A percentile compares a stretch with the other conserved stretches of the same genome.
phyloP scores from a whole-genome alignment of 2,113 vertebrate species.

The Todiramphus saurophagus region DNA sequence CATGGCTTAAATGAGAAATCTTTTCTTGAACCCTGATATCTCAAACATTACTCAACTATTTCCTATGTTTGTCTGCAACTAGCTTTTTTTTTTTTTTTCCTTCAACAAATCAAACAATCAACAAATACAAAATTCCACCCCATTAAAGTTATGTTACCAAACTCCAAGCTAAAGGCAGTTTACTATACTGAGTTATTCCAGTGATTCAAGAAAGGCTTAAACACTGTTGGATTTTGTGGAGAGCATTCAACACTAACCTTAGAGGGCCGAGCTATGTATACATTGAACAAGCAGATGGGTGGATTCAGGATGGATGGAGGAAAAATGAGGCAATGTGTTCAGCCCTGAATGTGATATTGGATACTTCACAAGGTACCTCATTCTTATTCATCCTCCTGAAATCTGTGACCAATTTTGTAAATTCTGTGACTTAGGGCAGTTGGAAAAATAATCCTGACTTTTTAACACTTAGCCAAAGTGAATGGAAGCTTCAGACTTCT shows the following conservation, averaged over 20 bases:
- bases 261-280: background rate
- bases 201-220: background rate
- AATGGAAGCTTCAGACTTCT: background rate
- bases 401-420: background rate
- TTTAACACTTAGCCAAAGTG: background rate
- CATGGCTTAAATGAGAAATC: too few relatives aligned
- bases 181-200: background rate
- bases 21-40: too few relatives aligned
- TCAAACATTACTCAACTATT: too few relatives aligned
- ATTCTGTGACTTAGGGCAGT: background rate
- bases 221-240: background rate
- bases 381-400: background rate
- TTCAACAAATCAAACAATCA: background rate
- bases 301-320: background rate
- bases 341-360: background rate
- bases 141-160: background rate
- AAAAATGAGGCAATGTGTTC: background rate
- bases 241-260: background rate
- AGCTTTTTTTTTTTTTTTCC: too few relatives aligned
- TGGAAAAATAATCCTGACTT: background rate
- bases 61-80: too few relatives aligned
- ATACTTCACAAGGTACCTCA: background rate
- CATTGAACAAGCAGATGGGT: background rate
- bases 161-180: background rate
- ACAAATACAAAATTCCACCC: background rate